A percentile compares a stretch with the other conserved stretches of the same genome.
These are phyloP conservation scores for Etheostoma nigrum DNA, from an alignment of 2,797 vertebrate genomes.

Conservation along the genomic window DNA sequence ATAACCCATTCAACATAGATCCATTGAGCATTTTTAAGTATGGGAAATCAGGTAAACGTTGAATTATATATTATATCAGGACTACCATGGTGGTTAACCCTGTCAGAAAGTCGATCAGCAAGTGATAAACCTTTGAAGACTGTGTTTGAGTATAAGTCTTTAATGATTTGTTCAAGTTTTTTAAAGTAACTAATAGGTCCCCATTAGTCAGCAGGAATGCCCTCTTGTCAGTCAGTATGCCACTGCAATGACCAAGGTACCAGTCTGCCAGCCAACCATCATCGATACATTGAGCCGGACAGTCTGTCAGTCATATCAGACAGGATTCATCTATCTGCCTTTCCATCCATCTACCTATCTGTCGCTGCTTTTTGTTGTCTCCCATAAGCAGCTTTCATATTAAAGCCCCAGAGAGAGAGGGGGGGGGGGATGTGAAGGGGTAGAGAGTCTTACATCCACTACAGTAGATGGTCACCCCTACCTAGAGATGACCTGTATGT, in stretches of 20 bases:
- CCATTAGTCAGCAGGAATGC: conserved; percentile 39
- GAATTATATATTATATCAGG: neutral
- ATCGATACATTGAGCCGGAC: conserved; percentile 70
- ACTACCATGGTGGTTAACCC: neutral
- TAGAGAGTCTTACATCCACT: conserved; percentile 64
- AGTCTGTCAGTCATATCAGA: conserved; percentile 76
- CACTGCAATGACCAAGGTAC: conserved; percentile 53
- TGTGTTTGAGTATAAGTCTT: conserved; percentile 24
- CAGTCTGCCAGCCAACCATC: conserved; percentile 45
- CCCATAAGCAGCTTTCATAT: conserved; percentile 78
- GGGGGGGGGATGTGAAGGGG: conserved; percentile 29
- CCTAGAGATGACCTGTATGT: conserved; percentile 72
- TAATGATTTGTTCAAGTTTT: conserved; percentile 31
- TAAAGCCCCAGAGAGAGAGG: conserved; percentile 74
- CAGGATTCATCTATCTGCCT: conserved; percentile 77
- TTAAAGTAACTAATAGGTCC: conserved; percentile 15
- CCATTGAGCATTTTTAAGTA: neutral
- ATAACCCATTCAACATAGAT: neutral
- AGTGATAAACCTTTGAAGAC: conserved; percentile 3
- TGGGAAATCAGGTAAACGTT: neutral
- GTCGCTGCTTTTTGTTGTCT: conserved; percentile 71
- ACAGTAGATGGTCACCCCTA: conserved; percentile 64
- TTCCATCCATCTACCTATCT: conserved; percentile 74
- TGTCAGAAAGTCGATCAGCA: neutral
- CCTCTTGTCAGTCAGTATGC: conserved; percentile 45